phyloP scores from a whole-genome alignment of 2,797 vertebrate species.

The Peromyscus eremicus region DNA sequence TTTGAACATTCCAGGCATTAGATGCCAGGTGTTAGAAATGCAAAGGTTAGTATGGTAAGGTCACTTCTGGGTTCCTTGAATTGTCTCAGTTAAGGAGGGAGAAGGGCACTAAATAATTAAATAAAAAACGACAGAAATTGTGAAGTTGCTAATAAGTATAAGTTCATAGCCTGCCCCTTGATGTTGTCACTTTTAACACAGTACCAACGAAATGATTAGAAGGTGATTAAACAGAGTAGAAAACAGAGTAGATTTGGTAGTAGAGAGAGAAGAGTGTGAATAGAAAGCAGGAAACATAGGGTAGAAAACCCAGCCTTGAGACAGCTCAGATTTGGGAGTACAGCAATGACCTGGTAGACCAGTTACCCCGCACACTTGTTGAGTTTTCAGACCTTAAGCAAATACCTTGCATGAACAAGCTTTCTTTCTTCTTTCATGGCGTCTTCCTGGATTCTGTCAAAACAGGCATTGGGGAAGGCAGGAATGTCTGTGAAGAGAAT shows the following conservation, averaged over 20 bases:
- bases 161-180: not conserved
- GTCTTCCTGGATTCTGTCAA: not conserved
- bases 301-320: accelerated
- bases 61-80: not conserved
- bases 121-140: not conserved
- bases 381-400: not conserved
- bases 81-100: not conserved
- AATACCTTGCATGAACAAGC: accelerated
- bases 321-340: accelerated
- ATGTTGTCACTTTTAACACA: not conserved
- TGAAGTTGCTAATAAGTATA: not conserved
- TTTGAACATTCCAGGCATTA: not conserved
- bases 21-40: not conserved
- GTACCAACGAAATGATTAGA: not conserved
- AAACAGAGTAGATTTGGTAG: not conserved
- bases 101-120: not conserved
- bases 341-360: accelerated
- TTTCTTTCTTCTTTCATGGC: not conserved
- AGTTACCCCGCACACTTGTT: accelerated
- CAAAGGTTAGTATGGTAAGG: not conserved
- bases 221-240: not conserved
- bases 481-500: not conserved
- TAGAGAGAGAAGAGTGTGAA: too few relatives aligned
- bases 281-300: not conserved
- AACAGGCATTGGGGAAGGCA: not conserved